phyloP scores from a whole-genome alignment of 2,113 vertebrate genomes.

The Chionomys nivalis region DNA sequence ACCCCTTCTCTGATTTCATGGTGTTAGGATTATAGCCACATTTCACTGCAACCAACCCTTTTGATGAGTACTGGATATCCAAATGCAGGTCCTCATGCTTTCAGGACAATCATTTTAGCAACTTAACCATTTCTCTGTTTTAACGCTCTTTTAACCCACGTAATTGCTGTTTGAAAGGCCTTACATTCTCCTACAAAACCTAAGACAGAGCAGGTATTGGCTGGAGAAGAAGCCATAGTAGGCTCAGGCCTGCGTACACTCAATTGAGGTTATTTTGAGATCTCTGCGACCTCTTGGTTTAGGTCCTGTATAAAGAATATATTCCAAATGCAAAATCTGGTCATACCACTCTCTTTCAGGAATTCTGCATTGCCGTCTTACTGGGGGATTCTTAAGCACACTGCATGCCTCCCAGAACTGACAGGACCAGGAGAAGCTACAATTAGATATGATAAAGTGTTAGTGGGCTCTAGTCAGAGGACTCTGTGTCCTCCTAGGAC shows the following conservation, averaged over 20 bases:
- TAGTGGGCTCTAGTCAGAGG: not conserved
- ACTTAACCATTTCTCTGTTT: not conserved
- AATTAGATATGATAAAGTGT: not conserved
- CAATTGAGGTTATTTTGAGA: not conserved
- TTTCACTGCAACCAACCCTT: not conserved
- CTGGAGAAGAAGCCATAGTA: not conserved
- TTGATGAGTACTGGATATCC: not conserved
- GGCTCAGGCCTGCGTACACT: not conserved
- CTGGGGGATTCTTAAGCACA: not conserved
- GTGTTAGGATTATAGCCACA: not conserved
- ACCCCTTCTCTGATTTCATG: not conserved
- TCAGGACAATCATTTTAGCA: not conserved
- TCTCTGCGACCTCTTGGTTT: not conserved
- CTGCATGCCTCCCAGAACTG: not conserved
- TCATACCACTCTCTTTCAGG: not conserved
- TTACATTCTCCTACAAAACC: not conserved
- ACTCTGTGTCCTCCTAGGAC: not conserved
- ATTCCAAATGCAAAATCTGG: not conserved
- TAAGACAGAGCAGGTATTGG: not conserved
- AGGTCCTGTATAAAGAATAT: not conserved
- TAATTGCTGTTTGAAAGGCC: not conserved
- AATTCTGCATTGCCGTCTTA: not conserved
- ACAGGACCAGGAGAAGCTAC: not conserved
- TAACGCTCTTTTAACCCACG: not conserved
- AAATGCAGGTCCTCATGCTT: too few relatives aligned